phyloP scores from a whole-genome alignment of 2,113 vertebrate genomes.

The Hippocampus mohnikei region DNA sequence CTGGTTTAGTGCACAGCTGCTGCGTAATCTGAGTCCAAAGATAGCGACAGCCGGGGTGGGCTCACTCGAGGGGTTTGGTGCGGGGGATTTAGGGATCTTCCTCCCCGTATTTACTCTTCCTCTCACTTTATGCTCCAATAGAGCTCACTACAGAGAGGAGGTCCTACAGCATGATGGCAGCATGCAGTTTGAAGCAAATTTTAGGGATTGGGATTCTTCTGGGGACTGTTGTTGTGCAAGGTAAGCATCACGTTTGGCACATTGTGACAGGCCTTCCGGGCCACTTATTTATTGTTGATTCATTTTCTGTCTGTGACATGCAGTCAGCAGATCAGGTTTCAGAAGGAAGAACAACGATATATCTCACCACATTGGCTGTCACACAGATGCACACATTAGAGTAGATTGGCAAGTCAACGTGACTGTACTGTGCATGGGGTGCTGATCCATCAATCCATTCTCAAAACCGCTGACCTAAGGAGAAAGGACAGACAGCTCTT shows the following conservation, averaged over 20 bases:
- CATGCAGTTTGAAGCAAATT: constrained; percentile 40
- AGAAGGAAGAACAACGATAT: constrained; percentile 6
- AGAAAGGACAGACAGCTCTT: neutral
- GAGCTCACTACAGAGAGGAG: constrained; percentile 23
- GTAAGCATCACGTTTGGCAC: constrained; percentile 54
- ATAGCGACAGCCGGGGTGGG: constrained; percentile 67
- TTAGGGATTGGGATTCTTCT: constrained; percentile 44
- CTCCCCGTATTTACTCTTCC: constrained; percentile 48
- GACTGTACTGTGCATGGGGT: neutral
- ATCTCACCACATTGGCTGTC: neutral
- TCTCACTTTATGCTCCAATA: constrained; percentile 36
- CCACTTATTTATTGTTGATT: constrained; percentile 1
- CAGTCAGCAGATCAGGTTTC: constrained; percentile 3
- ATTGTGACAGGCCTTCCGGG: neutral
- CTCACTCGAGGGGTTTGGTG: constrained; percentile 45
- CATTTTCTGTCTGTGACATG: constrained; percentile 1
- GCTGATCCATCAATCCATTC: neutral
- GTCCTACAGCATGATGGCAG: constrained; percentile 50
- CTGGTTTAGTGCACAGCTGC: constrained; percentile 64
- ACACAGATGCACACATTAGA: neutral
- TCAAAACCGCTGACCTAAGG: too few relatives aligned
- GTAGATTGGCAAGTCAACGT: neutral
- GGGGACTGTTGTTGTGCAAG: constrained; percentile 39
- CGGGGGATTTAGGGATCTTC: constrained; percentile 55
- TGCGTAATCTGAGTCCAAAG: constrained; percentile 68